phyloP scores from a whole-genome alignment of 2,888 invertebrate species.

The Cinara cedri region DNA sequence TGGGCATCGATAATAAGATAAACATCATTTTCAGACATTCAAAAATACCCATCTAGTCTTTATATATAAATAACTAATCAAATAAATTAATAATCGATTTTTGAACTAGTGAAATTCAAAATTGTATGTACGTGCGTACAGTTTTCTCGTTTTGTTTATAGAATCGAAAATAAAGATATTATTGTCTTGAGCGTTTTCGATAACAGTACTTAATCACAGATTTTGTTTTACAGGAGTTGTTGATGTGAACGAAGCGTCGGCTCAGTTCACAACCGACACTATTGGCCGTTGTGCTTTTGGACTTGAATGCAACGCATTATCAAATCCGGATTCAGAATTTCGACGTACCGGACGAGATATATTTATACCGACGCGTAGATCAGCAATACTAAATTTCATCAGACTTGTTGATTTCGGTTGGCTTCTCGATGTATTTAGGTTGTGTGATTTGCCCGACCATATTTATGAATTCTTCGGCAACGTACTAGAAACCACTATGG shows the following conservation, averaged over 20 bases:
- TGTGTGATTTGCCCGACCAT: constrained; percentile 58
- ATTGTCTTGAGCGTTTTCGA: no score
- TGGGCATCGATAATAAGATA: no score
- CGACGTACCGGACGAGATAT: constrained; percentile 62
- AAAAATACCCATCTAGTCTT: no score
- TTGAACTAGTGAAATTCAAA: no score
- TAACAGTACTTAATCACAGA: no score
- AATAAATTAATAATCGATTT: no score
- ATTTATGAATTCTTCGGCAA: constrained; percentile 62
- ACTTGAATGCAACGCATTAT: constrained; percentile 64
- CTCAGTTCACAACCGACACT: constrained; percentile 65
- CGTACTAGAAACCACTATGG: constrained; percentile 63
- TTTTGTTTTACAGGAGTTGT: constrained; percentile 58
- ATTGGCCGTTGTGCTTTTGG: constrained; percentile 66
- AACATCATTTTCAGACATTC: no score
- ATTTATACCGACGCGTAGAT: constrained; percentile 62
- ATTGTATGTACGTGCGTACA: no score
- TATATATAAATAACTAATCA: no score
- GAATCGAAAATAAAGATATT: no score
- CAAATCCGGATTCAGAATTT: constrained; percentile 63
- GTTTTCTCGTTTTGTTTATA: no score
- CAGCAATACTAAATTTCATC: constrained; percentile 58
- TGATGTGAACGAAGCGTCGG: constrained; percentile 63
- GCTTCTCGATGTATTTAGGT: constrained; percentile 58
- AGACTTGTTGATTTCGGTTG: constrained; percentile 56